Conservation (phyloP, 1,140 invertebrate genomes). For the Apis cerana region DNA sequence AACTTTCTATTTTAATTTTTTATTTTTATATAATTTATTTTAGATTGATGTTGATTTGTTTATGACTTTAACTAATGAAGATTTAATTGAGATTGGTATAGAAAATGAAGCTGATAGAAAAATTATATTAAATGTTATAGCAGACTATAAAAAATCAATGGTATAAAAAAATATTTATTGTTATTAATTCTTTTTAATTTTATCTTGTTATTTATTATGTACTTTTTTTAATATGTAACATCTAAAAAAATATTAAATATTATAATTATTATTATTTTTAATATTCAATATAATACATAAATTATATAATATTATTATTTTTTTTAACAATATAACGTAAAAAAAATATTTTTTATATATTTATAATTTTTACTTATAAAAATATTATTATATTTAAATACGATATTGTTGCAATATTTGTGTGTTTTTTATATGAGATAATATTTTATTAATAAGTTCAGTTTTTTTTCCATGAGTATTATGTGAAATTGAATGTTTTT, state of each 20-base stretch:
- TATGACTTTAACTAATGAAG: slow-evolving; percentile 70
- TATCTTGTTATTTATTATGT: slow-evolving; percentile 1
- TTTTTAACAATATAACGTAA: slow-evolving; percentile 5
- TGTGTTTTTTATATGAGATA: slow-evolving; percentile 24
- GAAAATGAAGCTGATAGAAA: slow-evolving; percentile 68
- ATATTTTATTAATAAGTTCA: slow-evolving; percentile 39
- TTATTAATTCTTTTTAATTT: slow-evolving; percentile 2
- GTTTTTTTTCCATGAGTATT: slow-evolving; percentile 2
- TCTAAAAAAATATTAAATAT: not conserved
- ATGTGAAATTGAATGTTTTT: slow-evolving; percentile 27
- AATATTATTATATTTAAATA: not conserved
- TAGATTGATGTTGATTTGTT: slow-evolving; percentile 77
- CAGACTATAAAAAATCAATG: slow-evolving; percentile 53
- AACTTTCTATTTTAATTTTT: not conserved
- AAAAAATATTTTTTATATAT: not conserved
- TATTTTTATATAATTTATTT: slow-evolving; percentile 24
- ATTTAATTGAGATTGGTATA: slow-evolving; percentile 77
- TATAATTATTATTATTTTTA: slow-evolving; percentile 8
- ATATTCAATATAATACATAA: not conserved
- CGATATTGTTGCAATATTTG: slow-evolving; percentile 19
- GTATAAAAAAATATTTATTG: slow-evolving; percentile 11
- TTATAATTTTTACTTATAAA: slow-evolving; percentile 3
- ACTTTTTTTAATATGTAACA: slow-evolving; percentile 8
- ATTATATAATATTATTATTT: not conserved
- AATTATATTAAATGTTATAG: slow-evolving; percentile 65